Evolutionary conservation across 2,797 vertebrate genomes (phyloP), one percentile per base, ranked within the genome.

Genomic region (Taeniopygia guttata): DNA sequence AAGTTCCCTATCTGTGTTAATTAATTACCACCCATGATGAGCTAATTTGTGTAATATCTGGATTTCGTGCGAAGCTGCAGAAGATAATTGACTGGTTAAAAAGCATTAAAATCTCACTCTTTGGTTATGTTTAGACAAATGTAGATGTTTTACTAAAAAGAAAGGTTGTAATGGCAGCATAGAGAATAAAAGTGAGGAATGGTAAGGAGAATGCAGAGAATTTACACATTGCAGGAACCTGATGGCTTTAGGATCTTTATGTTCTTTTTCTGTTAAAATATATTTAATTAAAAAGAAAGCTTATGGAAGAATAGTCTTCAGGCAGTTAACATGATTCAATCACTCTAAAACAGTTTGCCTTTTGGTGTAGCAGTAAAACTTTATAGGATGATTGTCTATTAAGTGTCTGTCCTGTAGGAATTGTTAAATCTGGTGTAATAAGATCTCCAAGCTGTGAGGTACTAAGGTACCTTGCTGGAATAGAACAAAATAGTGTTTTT

Each of bases 11-110:
- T 82, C 8, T 30, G 40, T 91, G 77, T 78, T 95, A 95, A 95
- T 97, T 96, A 96, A 97, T 96, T 90, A 91, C 54, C 75, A 93
- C 78, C 69, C 46, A 72, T 22, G 84, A 93, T 85, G 94, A 94
- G 54, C 74, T 94, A 89, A 56, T 96, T 91, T 73, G 32, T 63
- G 74, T 75, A 80, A 42, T 43, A 19, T 49, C 51, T 59, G 86
- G 40, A 74, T 96, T 97, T 97, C 87, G 89, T 72, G 66, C 72
- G 82, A 63, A 81, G 90, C 48, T 89, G 66, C 51, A 72, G 70
- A 95, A 95, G 54, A 95, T 92, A 87, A 95, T 16, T 72, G 55
- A 54, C 86, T 93, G 73, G 58, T 96, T 96, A 95, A 93, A 90
- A 93, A 92, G 59, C 38, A 84, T 93, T 93, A 93, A 94, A 95